Evolutionary conservation across 1,140 invertebrate species (phyloP).

Genomic region (Ditylenchus dipsaci): DNA sequence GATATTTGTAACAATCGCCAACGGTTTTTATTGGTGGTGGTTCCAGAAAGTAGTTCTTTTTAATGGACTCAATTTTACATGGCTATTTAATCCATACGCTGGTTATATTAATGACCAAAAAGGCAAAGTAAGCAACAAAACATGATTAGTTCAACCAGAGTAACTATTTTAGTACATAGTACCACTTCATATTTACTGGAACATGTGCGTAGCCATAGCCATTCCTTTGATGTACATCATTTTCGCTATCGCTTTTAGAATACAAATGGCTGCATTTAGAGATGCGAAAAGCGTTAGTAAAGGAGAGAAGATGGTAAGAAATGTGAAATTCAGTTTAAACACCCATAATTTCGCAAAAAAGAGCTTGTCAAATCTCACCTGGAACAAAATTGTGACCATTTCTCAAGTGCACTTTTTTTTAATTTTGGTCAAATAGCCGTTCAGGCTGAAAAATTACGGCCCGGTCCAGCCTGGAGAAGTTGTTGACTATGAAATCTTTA

Average conservation of each 20-base stretch:
- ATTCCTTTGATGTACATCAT: conserved; percentile 9
- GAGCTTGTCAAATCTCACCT: no score
- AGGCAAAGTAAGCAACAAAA: conserved; percentile 11
- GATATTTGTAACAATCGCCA: no score
- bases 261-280: not conserved
- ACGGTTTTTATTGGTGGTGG: not conserved
- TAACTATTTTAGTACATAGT: conserved; percentile 5
- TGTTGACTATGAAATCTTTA: no score
- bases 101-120: conserved; percentile 30
- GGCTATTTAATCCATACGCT: conserved; percentile 49
- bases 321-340: no score
- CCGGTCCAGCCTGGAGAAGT: no score
- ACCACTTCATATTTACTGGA: not conserved
- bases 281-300: not conserved
- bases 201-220: conserved; percentile 1
- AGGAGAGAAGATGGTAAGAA: not conserved
- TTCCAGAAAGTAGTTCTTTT: conserved; percentile 28
- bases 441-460: no score
- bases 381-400: no score
- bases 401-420: no score
- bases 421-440: no score
- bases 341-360: no score
- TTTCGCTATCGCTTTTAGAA: not conserved
- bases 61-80: conserved; percentile 25
- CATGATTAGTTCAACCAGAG: not conserved